phyloP scores from a whole-genome alignment of 1,140 invertebrate species.

The Papilio machaon region DNA sequence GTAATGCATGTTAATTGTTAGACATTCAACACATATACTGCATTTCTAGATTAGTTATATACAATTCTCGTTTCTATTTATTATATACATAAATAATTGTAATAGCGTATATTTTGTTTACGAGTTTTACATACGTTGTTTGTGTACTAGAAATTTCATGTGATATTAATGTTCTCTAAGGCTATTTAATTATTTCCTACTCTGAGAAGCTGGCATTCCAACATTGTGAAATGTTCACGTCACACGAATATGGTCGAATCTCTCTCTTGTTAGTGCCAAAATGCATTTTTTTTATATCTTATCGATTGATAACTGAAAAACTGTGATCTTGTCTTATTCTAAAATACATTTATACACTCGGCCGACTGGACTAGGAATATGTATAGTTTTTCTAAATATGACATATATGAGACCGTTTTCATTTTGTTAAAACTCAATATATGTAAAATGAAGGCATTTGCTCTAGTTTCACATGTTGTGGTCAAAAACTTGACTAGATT shows the following conservation, averaged over 20 bases:
- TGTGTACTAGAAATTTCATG: slow-evolving; percentile 77
- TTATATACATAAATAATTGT: slow-evolving; percentile 74
- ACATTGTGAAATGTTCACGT: slow-evolving; percentile 46
- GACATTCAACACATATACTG: slow-evolving; percentile 71
- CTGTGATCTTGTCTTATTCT: slow-evolving; percentile 70
- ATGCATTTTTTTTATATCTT: slow-evolving; percentile 59
- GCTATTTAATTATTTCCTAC: slow-evolving; percentile 67
- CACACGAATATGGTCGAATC: slow-evolving; percentile 56
- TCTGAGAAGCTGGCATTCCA: slow-evolving; percentile 41
- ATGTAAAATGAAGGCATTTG: neutral
- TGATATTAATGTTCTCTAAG: slow-evolving; percentile 78
- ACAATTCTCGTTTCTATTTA: slow-evolving; percentile 78
- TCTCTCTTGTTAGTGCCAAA: slow-evolving; percentile 77
- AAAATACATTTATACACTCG: slow-evolving; percentile 62
- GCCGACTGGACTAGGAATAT: slow-evolving; percentile 44
- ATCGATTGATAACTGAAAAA: slow-evolving; percentile 57
- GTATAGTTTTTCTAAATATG: slow-evolving; percentile 10
- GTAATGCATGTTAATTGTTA: slow-evolving; percentile 72
- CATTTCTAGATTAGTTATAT: slow-evolving; percentile 80
- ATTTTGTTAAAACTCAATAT: slow-evolving; percentile 17
- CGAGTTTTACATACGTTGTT: slow-evolving; percentile 71
- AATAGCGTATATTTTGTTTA: slow-evolving; percentile 77
- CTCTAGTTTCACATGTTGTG: neutral
- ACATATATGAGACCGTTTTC: slow-evolving; percentile 15
- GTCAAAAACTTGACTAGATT: neutral